These are phyloP conservation scores for Dynastes grantii DNA, from an alignment of 2,888 invertebrate species.

Conservation along the genomic window DNA sequence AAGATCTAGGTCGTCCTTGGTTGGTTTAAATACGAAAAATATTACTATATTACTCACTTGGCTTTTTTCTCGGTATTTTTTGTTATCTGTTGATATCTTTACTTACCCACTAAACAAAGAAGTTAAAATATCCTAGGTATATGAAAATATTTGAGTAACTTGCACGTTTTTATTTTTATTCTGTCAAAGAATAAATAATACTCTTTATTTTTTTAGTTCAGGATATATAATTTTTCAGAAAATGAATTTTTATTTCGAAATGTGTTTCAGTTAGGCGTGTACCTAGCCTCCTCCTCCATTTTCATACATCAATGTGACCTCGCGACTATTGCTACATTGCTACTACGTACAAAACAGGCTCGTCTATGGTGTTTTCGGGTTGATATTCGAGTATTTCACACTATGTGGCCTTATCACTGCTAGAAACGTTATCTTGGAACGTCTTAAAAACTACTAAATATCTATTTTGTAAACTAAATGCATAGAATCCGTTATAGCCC, in stretches of 20 bases:
- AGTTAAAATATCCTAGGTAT: constrained; percentile 3
- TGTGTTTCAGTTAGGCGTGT: neutral
- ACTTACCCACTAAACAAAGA: neutral
- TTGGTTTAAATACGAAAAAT: too few species aligned
- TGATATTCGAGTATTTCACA: constrained; percentile 4
- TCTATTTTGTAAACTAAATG: constrained; percentile 5
- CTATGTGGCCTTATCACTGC: constrained; percentile 8
- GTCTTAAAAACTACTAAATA: constrained; percentile 19
- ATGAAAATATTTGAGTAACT: constrained; percentile 11
- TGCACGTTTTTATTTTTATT: neutral
- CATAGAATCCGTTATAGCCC: neutral
- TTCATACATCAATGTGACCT: constrained; percentile 28
- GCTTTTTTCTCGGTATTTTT: too few species aligned
- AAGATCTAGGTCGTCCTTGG: too few species aligned
- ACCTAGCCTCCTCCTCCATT: constrained; percentile 24
- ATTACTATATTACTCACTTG: too few species aligned
- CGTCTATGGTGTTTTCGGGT: constrained; percentile 4
- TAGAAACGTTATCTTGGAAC: constrained; percentile 24
- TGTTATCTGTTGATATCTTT: neutral
- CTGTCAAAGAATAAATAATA: neutral
- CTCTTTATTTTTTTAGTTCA: neutral
- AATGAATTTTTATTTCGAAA: neutral
- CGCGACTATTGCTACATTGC: constrained; percentile 7
- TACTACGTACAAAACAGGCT: neutral
- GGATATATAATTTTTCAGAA: neutral